Base-by-base conservation (phyloP, 2,113 vertebrate species). In the Glareola pratincola region DNA sequence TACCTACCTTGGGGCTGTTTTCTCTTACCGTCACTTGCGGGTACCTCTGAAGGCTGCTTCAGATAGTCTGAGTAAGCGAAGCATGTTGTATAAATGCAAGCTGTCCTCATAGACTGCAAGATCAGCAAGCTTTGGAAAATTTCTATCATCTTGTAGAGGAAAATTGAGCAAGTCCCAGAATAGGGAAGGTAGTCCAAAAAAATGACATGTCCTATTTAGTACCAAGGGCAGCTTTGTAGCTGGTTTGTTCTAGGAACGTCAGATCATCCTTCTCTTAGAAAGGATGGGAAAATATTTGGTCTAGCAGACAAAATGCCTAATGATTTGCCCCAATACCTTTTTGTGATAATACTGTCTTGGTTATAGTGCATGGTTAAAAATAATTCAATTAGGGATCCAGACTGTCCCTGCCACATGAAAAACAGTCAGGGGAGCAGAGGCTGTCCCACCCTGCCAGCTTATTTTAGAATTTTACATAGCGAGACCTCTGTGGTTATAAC, bases 101-200 rank as follows among this genome's bases (percentile, higher is more conserved):
- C 74, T 90, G 39, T 67, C 63, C 54, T 77, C 53, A 13, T 30
- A 93, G 63, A 54, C 50, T 88, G 75, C 92, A 83, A 92, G 47
- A 85, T 92, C 90, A 96, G 75, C 85, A 94, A 93, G 50, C 59
- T 93, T 90, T 80, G 41, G 77, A 79, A 85, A 92, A 77, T 76
- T 7, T 90, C 32, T 85, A 92, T 93, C 4, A 3, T 63, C 41
- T 88, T 57, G 20, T 64, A 69, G 67, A 85, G 29, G 22, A 92
- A 88, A 80, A 73, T 32, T 47, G 63, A 94, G 16, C 24, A 83
- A 96, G 74, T 69, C 67, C 27, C 67, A 83, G 63, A 93, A 69
- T 32, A 93, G 67, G 37, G 62, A 90, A 69, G 10, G 14, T 69
- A 79, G n/a, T 75, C 57, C 57, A 64, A 90, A 89, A 89, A 94